Evolutionary conservation across 1,140 invertebrate species (phyloP), one percentile per base, ranked within the genome.

Genomic region (Drosophila kepulauana): DNA sequence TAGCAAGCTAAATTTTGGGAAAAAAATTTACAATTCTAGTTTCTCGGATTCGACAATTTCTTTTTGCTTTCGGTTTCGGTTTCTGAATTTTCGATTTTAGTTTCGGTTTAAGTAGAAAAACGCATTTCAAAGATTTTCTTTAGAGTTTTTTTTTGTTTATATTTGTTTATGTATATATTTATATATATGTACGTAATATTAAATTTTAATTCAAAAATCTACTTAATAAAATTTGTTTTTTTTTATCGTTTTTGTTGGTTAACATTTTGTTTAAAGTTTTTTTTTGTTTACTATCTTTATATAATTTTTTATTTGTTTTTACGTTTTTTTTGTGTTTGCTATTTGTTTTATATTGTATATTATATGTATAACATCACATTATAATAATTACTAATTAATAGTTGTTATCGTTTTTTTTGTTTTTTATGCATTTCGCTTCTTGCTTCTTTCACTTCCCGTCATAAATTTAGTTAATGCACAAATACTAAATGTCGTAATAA

Each of bases 291-390:
- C 68, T 79, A 78, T 57, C 62, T 78, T 65, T 78, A 75, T 76
- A 79, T 81, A 46, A 30, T 66, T 69, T 70, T 88, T 76, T 76
- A 68, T 69, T 16, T 79, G 57, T 76, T 65, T 76, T 76, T 74
- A 15, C 10, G 3, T 33, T 57, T 65, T 43, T 61, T 63, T 62
- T 58, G 20, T 73, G 51, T 61, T 66, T 41, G 10, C 41, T 43
- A 43, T 43, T 75, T 52, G 41, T 41, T 74, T 63, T 41, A 43
- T 69, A 72, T 78, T 78, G 63, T 78, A 75, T 78, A 82, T 85
- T 75, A 77, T 91, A 91, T 88, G 75, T 91, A 84, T 91, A 91
- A 91, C 88, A 91, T 91, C 88, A 91, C 88, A 91, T 91, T 91
- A 91, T 87, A 91, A 87, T 91, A 91, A 81, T 88, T 91, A 91